Evolutionary conservation across 2,113 vertebrate species (phyloP), one percentile per base, ranked within the genome.

Genomic region (Elgaria multicarinata): DNA sequence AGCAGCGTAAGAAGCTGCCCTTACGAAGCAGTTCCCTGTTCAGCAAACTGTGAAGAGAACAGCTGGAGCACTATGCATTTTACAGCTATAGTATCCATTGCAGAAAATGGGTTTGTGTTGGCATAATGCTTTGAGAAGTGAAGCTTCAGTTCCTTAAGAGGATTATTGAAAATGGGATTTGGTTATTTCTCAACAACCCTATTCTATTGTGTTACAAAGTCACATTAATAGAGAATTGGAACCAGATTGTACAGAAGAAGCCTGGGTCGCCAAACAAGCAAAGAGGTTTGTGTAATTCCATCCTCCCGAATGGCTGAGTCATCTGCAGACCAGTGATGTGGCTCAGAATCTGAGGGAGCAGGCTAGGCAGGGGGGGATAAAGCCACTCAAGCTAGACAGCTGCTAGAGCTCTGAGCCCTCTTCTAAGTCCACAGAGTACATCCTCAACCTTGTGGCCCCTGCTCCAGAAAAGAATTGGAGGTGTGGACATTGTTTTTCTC

Each of bases 41-140:
- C 81, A 89, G 82, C 74, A 89, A 89, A 89, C 88, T 89, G 88
- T 89, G 88, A 89, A 89, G 74, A 89, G 88, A 74, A 89, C 88
- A 89, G 62, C 81, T 89, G 88, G 88, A 89, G 74, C n/a, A 46
- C 72, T 39, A 39, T 85, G 62, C 88, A 77, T 89, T 62, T 78
- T 89, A 85, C 72, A 85, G 88, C 88, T 78, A 78, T 55, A 33
- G 83, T 85, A 89, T 89, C 88, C 81, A 85, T 76, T 89, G 82
- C 82, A 78, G 72, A 53, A 85, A 89, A 85, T 89, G 82, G 88
- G 74, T 78, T 89, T 84, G 72, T 85, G 72, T 89, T 89, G 81
- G 88, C 88, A 89, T 69, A 89, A 89, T 89, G 36, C 74, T 84
- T 84, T 62, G 67, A 81, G 78, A 88, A 44, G 87, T 62, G 69